A percentile compares a stretch with the other conserved stretches of the same genome.
These are phyloP conservation scores for Xenentodon cancila DNA, from an alignment of 2,797 vertebrate species.

Conservation along the genomic window DNA sequence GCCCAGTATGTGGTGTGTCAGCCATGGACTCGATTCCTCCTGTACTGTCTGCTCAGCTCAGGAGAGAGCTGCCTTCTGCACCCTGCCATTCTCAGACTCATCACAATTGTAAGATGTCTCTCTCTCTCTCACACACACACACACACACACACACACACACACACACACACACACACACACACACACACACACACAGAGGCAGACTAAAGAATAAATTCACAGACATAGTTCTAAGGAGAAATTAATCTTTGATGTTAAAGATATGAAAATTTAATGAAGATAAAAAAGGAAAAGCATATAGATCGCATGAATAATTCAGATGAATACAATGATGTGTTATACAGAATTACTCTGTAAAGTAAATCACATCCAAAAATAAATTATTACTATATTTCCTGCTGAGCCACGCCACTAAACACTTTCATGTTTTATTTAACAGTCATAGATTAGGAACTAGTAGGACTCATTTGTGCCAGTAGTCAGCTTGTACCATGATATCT, in stretches of 20 bases:
- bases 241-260: constrained; percentile 38
- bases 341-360: not conserved
- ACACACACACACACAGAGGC: constrained; percentile 3
- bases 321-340: constrained; percentile 3
- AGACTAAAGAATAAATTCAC: constrained; percentile 5
- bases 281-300: constrained; percentile 25
- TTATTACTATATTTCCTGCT: constrained; percentile 4
- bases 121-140: constrained; percentile 21
- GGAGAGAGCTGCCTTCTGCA: constrained; percentile 83
- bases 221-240: constrained; percentile 8
- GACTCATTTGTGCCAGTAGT: not conserved
- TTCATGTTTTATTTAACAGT: constrained; percentile 18
- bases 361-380: not conserved
- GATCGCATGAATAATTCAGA: constrained; percentile 16
- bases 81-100: constrained; percentile 86
- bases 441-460: not conserved
- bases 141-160: too few relatives aligned
- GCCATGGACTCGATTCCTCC: constrained; percentile 90
- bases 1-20: constrained; percentile 85
- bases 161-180: constrained; percentile 2
- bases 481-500: not conserved
- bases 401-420: constrained; percentile 1
- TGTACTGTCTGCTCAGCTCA: constrained; percentile 83
- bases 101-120: constrained; percentile 85
- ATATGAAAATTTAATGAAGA: constrained; percentile 25